Conservation (phyloP, 1,140 invertebrate genomes). For the Coelopa frigida region DNA sequence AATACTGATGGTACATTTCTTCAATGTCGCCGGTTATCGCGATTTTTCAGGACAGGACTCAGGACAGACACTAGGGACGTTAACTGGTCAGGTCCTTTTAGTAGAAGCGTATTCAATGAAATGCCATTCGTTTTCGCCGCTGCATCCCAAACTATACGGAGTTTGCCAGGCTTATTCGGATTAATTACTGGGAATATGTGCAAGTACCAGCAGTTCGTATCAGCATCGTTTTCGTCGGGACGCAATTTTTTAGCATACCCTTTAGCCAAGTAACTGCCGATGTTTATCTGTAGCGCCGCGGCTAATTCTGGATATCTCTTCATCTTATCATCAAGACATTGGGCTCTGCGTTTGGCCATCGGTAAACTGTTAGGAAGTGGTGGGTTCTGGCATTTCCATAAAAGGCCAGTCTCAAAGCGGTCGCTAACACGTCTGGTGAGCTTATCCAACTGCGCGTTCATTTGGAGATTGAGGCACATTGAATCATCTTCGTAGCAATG, state of each 20-base stretch:
- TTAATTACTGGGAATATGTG: conserved; percentile 26
- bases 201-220: conserved; percentile 22
- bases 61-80: background rate
- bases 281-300: background rate
- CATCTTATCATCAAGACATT: too few relatives aligned
- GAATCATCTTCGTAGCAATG: too few relatives aligned
- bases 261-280: background rate
- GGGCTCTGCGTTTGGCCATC: too few relatives aligned
- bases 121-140: conserved; percentile 17
- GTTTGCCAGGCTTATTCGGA: conserved; percentile 21
- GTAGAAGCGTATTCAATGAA: conserved; percentile 20
- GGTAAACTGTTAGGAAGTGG: too few relatives aligned
- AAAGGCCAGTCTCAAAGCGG: too few relatives aligned
- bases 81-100: conserved; percentile 15
- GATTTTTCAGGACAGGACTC: background rate
- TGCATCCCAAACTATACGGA: conserved; percentile 24
- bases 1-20: conserved; percentile 35
- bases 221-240: background rate
- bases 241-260: background rate
- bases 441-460: too few relatives aligned
- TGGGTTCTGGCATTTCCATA: too few relatives aligned
- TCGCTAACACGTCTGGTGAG: too few relatives aligned
- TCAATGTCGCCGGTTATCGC: conserved; percentile 25
- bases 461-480: too few relatives aligned
- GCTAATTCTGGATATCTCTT: too few relatives aligned